A percentile compares a stretch with the other conserved stretches of the same genome.
These are phyloP conservation scores for Ips typographus DNA, from an alignment of 1,140 invertebrate genomes.

Conservation along the genomic window DNA sequence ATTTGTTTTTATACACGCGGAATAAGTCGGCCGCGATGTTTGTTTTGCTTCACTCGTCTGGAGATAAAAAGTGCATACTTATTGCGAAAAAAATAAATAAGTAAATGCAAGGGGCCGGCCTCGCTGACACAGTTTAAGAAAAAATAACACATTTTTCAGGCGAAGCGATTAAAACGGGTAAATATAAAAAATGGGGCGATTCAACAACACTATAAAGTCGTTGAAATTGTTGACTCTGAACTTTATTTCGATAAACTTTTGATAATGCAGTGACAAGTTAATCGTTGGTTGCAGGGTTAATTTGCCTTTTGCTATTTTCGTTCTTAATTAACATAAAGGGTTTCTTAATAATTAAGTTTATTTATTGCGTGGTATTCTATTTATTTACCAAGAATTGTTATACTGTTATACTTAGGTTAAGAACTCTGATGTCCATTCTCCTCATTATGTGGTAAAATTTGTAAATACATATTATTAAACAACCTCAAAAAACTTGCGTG, in stretches of 20 bases:
- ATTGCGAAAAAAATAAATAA: slow-evolving; percentile 34
- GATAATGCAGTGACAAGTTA: no score
- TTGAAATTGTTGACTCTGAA: slow-evolving; percentile 13
- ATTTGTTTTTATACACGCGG: slow-evolving; percentile 17
- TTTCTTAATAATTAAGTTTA: no score
- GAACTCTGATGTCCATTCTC: no score
- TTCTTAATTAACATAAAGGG: no score
- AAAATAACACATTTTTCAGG: not conserved
- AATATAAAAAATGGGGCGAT: slow-evolving; percentile 21
- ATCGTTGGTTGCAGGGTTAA: no score
- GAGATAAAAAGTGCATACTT: slow-evolving; percentile 35
- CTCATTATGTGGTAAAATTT: no score
- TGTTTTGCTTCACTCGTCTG: slow-evolving; percentile 31
- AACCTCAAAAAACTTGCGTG: no score
- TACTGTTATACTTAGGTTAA: no score
- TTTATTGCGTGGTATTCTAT: no score
- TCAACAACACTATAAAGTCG: not conserved
- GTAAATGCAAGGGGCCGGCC: slow-evolving; percentile 13
- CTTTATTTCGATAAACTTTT: not conserved
- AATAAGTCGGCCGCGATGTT: slow-evolving; percentile 21
- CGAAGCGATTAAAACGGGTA: slow-evolving; percentile 13
- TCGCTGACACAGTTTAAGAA: slow-evolving; percentile 35
- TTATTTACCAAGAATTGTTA: no score
- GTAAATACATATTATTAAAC: no score
- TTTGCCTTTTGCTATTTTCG: no score